Conservation (phyloP, 2,113 vertebrate genomes). For the Plecotus auritus region DNA sequence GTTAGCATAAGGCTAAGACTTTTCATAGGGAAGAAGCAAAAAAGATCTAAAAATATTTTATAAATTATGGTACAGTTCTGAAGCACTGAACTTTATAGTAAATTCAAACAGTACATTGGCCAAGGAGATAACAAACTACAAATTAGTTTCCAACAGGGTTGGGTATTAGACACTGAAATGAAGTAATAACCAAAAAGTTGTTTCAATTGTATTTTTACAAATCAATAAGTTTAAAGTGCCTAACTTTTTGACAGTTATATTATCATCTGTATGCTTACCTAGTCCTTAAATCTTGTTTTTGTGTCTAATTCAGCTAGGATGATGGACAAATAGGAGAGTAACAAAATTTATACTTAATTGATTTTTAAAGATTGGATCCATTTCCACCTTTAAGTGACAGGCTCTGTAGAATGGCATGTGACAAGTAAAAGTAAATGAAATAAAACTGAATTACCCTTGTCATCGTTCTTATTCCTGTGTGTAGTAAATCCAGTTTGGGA, state of each 20-base stretch:
- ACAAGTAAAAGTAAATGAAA: slow-evolving; percentile 69
- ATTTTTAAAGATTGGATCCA: slow-evolving; percentile 55
- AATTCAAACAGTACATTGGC: background rate
- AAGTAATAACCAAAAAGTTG: background rate
- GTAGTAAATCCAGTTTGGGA: slow-evolving; percentile 55
- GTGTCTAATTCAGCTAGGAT: slow-evolving; percentile 39
- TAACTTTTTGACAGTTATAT: background rate
- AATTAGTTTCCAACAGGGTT: slow-evolving; percentile 12
- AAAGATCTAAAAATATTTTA: background rate
- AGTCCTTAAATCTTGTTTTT: slow-evolving; percentile 24
- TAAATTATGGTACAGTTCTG: background rate
- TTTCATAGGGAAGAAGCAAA: slow-evolving; percentile 23
- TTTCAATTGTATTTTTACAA: slow-evolving; percentile 22
- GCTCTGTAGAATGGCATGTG: slow-evolving; percentile 42
- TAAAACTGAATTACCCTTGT: slow-evolving; percentile 59
- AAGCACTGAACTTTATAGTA: background rate
- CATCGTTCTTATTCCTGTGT: slow-evolving; percentile 42
- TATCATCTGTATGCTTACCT: background rate
- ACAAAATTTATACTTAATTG: slow-evolving; percentile 56
- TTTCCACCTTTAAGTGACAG: slow-evolving; percentile 58
- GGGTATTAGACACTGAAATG: background rate
- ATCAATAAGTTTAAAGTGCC: slow-evolving; percentile 26
- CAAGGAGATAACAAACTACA: background rate
- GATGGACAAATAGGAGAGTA: slow-evolving; percentile 40
- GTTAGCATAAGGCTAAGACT: background rate